Conservation (phyloP, 2,113 vertebrate species). For the Microcebus jonahi region DNA sequence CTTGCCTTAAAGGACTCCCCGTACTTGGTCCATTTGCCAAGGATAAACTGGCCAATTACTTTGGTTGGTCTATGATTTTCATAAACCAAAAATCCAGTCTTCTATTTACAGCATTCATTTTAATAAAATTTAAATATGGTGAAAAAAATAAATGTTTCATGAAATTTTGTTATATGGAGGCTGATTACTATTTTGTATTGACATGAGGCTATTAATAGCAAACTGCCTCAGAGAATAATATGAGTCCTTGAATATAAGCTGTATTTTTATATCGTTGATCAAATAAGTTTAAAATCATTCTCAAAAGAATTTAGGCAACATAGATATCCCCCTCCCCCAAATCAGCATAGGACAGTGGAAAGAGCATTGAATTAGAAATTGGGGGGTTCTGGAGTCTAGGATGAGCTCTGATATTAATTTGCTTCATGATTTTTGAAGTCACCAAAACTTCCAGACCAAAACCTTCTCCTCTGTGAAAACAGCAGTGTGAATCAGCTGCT, state of each 20-base stretch:
- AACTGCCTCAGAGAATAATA: not conserved
- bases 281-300: not conserved
- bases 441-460: not conserved
- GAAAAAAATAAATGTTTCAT: not conserved
- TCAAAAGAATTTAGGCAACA: not conserved
- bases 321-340: not conserved
- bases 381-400: fast-evolving
- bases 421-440: not conserved
- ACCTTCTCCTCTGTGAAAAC: not conserved
- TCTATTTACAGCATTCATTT: not conserved
- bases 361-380: not conserved
- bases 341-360: not conserved
- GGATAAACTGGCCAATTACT: not conserved
- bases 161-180: not conserved
- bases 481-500: not conserved
- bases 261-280: not conserved
- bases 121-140: not conserved
- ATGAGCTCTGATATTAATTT: not conserved
- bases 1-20: too few species aligned
- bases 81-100: not conserved
- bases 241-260: not conserved
- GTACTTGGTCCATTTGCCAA: not conserved
- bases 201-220: not conserved
- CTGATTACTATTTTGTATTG: not conserved
- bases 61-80: not conserved